phyloP scores from a whole-genome alignment of 2,797 vertebrate genomes.

The Brachymystax lenok region DNA sequence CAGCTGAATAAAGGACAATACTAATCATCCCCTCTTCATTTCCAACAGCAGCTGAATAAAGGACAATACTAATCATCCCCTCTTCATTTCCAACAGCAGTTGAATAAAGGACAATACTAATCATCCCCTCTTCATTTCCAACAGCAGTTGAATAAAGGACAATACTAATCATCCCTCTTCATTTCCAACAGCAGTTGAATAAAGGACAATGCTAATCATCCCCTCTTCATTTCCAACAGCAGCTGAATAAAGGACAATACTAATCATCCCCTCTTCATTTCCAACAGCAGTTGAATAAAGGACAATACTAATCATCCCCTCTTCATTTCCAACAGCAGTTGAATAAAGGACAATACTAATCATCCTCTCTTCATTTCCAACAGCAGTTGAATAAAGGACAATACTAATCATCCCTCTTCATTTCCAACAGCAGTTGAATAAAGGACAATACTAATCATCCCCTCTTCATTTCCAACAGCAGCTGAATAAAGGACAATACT shows the following conservation, averaged over 20 bases:
- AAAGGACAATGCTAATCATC: not conserved
- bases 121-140: not conserved
- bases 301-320: not conserved
- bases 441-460: not conserved
- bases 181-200: conserved; percentile 71
- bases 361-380: not conserved
- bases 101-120: conserved; percentile 68
- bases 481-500: conserved; percentile 75
- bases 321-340: conserved; percentile 57
- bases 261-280: not conserved
- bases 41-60: conserved; percentile 74
- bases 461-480: conserved; percentile 28
- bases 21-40: not conserved
- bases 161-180: not conserved
- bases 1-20: conserved; percentile 80
- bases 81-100: conserved; percentile 50
- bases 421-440: conserved; percentile 72
- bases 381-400: conserved; percentile 79
- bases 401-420: not conserved
- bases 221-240: not conserved
- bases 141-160: conserved; percentile 79
- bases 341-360: conserved; percentile 62
- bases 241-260: conserved; percentile 78
- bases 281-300: conserved; percentile 75
- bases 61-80: not conserved